Evolutionary conservation across 92 coral and sea anemone species (phyloP), one percentile per base, ranked within the genome.

Genomic region (Bergia sp.): DNA sequence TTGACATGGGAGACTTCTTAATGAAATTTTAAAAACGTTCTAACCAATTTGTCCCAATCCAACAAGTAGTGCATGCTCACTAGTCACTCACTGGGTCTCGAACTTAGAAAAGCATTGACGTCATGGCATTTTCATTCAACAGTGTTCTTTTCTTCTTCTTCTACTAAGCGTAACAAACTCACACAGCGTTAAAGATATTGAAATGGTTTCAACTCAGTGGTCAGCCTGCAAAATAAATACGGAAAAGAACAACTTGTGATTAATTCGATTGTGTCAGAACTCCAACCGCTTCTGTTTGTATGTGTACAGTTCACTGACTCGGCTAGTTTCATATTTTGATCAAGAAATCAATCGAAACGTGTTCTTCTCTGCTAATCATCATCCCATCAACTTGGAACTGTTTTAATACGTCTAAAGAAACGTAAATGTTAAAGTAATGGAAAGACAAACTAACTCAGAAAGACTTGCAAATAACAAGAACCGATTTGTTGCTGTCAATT

Each of bases 401-500:
- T 23, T 23, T 18, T 20, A 61, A 21, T 1, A 21, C 20, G 23
- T 18, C 29, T 20, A 21, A 61, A 16, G 16, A 18, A 71, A 5
- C 43, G 13, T 3, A 74, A 29, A 72, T 72, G 15, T 74, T 37
- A 13, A 37, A 12, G 43, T 74, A 45, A 37, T 79, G 83, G 43
- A 55, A 37, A 58, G 21, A 39, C 47, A 16, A 5, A 81, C 53
- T 16, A 81, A 37, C n/a, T 55, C 85, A 37, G 85, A 37, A 42
- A 38, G 85, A 53, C 74, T 55, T 55, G 73, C 85, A 58, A 81
- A 55, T 81, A 40, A 13, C 0, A 81, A 81, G 37, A 81, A 81
- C 85, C 69, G 85, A 16, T 55, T 15, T 55, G 49, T 37, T 37
- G 74, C 42, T 37, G 85, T 58, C 12, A 42, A 20, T 37, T 64